These are phyloP conservation scores for Scaptomyza flava DNA, from an alignment of 2,888 invertebrate genomes.

Conservation along the genomic window DNA sequence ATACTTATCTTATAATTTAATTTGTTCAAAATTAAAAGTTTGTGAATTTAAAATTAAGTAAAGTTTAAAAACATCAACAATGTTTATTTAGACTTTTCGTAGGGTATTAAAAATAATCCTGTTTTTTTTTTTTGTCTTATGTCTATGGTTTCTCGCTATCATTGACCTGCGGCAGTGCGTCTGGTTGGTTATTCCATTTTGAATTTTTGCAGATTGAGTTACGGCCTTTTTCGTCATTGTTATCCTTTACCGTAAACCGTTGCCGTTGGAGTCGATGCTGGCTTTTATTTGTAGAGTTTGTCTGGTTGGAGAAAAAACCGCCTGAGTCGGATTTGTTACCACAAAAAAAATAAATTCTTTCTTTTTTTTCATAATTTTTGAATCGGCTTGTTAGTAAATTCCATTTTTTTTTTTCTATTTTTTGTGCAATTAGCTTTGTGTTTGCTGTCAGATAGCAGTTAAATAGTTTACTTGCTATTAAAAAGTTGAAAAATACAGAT, in stretches of 20 bases:
- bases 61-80: too few relatives aligned
- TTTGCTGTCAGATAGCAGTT: not conserved
- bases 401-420: not conserved
- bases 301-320: not conserved
- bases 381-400: not conserved
- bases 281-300: constrained; percentile 1
- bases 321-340: not conserved
- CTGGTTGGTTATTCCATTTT: constrained; percentile 49
- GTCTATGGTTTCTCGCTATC: constrained; percentile 32
- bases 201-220: constrained; percentile 68
- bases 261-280: constrained; percentile 24
- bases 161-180: constrained; percentile 47
- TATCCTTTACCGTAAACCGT: constrained; percentile 21
- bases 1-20: too few relatives aligned
- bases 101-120: constrained; percentile 43
- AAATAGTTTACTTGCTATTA: not conserved
- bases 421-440: not conserved
- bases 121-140: constrained; percentile 1
- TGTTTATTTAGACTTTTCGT: too few relatives aligned
- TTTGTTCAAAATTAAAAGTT: too few relatives aligned
- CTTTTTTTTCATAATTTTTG: not conserved
- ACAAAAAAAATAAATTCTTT: not conserved
- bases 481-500: not conserved
- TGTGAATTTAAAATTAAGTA: too few relatives aligned
- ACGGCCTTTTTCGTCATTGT: constrained; percentile 39